These are phyloP conservation scores for Perodicticus potto DNA, from an alignment of 2,797 vertebrate species.

Conservation along the genomic window DNA sequence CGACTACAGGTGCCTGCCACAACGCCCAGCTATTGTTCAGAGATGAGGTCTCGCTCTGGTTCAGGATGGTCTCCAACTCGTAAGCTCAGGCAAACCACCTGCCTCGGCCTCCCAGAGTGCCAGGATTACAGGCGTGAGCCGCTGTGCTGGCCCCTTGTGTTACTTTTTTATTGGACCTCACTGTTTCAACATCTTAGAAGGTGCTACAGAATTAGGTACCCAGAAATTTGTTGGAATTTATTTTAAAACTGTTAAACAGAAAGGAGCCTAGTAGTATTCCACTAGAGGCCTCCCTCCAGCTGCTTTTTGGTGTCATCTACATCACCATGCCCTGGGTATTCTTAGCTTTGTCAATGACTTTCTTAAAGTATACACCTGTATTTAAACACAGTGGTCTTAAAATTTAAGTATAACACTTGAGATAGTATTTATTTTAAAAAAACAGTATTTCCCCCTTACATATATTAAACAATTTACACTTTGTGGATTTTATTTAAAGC, in stretches of 20 bases:
- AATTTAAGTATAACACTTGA: conserved; percentile 42
- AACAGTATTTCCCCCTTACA: neutral
- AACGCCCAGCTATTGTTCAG: too few relatives aligned
- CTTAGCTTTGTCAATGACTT: conserved; percentile 6
- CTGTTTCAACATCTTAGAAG: neutral
- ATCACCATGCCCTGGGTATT: neutral
- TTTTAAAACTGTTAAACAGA: neutral
- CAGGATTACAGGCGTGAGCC: too few relatives aligned
- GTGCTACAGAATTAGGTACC: neutral
- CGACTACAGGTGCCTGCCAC: too few relatives aligned
- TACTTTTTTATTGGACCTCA: neutral
- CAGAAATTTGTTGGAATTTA: neutral
- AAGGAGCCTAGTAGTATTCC: conserved; percentile 30
- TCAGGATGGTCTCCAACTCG: too few relatives aligned
- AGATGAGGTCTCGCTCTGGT: too few relatives aligned
- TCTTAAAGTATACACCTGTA: neutral
- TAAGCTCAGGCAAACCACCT: too few relatives aligned
- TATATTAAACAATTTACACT: neutral
- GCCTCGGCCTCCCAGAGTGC: too few relatives aligned
- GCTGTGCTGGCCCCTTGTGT: neutral
- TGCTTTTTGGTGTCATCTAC: conserved; percentile 23
- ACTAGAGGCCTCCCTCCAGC: conserved; percentile 75
- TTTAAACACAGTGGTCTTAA: conserved; percentile 47
- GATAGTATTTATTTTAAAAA: neutral
- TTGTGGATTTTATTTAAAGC: neutral